phyloP scores from a whole-genome alignment of 2,113 vertebrate genomes.

The Lepus europaeus region DNA sequence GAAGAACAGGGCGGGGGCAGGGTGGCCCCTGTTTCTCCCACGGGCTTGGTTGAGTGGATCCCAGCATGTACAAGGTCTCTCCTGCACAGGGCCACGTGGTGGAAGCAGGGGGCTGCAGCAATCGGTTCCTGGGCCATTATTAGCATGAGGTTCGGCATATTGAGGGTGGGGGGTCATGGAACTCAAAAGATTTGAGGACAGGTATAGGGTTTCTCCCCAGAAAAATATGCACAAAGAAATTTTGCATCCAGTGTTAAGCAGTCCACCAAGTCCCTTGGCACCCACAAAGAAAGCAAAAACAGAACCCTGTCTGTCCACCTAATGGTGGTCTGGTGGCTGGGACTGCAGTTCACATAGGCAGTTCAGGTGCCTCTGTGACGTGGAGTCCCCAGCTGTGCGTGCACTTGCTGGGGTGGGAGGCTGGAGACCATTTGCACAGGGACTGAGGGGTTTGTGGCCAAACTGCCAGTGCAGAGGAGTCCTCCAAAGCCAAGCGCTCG shows the following conservation, averaged over 20 bases:
- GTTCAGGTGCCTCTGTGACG: not conserved
- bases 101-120: too few relatives aligned
- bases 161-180: too few relatives aligned
- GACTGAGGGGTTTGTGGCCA: not conserved
- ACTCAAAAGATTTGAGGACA: too few relatives aligned
- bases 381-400: rapidly evolving
- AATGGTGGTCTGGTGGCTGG: not conserved
- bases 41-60: rapidly evolving
- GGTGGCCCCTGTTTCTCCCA: too few relatives aligned
- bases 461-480: not conserved
- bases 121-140: not conserved
- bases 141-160: not conserved
- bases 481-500: not conserved
- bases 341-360: not conserved
- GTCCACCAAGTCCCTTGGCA: not conserved
- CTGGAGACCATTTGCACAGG: not conserved
- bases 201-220: not conserved
- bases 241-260: not conserved
- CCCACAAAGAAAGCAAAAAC: not conserved
- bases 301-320: not conserved
- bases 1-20: not conserved
- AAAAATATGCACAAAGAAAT: not conserved
- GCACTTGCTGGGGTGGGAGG: rapidly evolving
- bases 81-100: not conserved
- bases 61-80: not conserved